These are phyloP conservation scores for Watsonalla cultraria DNA, from an alignment of 2,888 invertebrate species.

Conservation along the genomic window DNA sequence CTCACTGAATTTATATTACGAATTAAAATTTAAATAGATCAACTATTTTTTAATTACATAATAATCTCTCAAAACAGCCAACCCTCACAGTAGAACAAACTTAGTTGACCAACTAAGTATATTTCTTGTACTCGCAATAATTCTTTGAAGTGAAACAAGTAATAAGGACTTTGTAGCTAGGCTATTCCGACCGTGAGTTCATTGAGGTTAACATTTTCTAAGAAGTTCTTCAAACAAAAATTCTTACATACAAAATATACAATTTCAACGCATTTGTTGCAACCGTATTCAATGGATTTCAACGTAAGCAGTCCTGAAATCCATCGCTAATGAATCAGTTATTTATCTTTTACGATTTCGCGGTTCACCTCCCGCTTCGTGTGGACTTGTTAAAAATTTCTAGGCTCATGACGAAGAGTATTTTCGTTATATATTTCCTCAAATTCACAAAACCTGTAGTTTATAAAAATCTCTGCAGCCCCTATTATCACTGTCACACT, in stretches of 20 bases:
- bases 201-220: background rate
- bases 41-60: too few relatives aligned
- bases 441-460: slow-evolving; percentile 9
- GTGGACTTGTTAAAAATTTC: background rate
- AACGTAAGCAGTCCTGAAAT: background rate
- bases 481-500: slow-evolving; percentile 28
- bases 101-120: background rate
- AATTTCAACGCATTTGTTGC: background rate
- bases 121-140: too few relatives aligned
- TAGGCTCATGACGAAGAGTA: background rate
- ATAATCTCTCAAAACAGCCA: too few relatives aligned
- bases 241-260: background rate
- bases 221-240: background rate
- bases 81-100: background rate
- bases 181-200: background rate
- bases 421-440: slow-evolving; percentile 2
- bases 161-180: too few relatives aligned
- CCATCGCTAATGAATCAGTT: background rate
- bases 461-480: slow-evolving; percentile 15
- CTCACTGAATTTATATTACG: too few relatives aligned
- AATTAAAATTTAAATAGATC: too few relatives aligned
- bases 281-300: too few relatives aligned
- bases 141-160: too few relatives aligned
- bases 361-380: background rate
- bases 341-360: background rate